Conservation (phyloP, 2,888 invertebrate genomes). For the Cepaea hortensis region DNA sequence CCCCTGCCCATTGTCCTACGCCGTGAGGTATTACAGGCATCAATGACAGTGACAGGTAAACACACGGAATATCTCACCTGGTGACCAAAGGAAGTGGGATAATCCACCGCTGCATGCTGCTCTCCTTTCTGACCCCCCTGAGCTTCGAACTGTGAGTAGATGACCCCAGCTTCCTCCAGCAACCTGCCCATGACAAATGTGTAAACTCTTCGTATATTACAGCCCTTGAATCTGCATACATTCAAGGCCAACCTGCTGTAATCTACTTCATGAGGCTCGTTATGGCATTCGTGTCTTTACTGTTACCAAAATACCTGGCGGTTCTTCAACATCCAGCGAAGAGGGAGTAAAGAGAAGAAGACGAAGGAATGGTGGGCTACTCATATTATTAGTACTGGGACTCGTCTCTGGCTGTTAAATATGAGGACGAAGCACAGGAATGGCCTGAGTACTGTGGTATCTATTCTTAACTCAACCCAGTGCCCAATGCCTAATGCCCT, state of each 20-base stretch:
- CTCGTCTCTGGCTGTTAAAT: no score
- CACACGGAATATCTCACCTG: background rate
- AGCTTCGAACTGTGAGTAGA: constrained; percentile 32
- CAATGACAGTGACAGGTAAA: background rate
- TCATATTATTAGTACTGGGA: no score
- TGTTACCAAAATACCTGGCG: background rate
- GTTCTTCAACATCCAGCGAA: background rate
- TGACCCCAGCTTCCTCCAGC: constrained; percentile 21
- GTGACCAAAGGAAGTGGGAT: constrained; percentile 25
- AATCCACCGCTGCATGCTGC: constrained; percentile 7
- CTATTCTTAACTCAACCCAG: no score
- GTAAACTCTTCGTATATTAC: background rate
- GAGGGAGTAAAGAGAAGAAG: no score
- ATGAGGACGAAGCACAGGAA: no score
- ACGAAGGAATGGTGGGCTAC: no score
- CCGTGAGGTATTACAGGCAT: no score
- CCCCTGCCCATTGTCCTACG: no score
- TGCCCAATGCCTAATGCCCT: no score
- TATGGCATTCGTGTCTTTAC: background rate
- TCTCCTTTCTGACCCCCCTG: constrained; percentile 18
- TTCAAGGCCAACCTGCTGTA: background rate
- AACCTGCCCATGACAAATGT: background rate
- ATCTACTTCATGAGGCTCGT: background rate
- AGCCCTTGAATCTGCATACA: background rate
- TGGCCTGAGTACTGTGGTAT: no score